phyloP scores from a whole-genome alignment of 2,113 vertebrate genomes.

The Cryptomyrus ogoouensis region DNA sequence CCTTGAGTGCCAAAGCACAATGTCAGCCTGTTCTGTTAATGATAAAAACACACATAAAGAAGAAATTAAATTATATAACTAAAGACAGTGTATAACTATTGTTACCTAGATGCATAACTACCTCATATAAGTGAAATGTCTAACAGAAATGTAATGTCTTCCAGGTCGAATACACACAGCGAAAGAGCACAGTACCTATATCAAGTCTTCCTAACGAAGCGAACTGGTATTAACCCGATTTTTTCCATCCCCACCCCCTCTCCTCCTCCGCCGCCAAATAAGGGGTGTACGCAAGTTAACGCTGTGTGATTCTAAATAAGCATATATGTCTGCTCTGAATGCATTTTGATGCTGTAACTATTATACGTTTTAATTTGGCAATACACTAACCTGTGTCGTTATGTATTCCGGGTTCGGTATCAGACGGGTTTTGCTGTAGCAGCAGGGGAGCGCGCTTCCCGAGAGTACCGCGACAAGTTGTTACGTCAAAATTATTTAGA shows the following conservation, averaged over 20 bases:
- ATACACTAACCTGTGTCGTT: background rate
- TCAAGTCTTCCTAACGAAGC: conserved; percentile 13
- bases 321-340: background rate
- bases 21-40: background rate
- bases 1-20: conserved; percentile 11
- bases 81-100: background rate
- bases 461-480: background rate
- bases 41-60: background rate
- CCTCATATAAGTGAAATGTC: background rate
- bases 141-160: background rate
- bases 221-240: conserved; percentile 19
- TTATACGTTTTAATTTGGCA: background rate
- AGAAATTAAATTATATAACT: background rate
- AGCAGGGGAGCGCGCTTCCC: background rate
- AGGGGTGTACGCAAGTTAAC: background rate
- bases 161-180: conserved; percentile 8
- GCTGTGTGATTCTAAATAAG: background rate
- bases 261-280: background rate
- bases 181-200: conserved; percentile 15
- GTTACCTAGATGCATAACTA: background rate
- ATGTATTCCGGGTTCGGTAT: background rate
- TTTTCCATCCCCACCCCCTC: conserved; percentile 6
- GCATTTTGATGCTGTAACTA: background rate
- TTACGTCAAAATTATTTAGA: background rate
- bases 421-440: background rate